Evolutionary conservation across 35 echinoderm and acorn worm genomes (phyloP).

Genomic region (Hemicentrotus pulcherrimus): DNA sequence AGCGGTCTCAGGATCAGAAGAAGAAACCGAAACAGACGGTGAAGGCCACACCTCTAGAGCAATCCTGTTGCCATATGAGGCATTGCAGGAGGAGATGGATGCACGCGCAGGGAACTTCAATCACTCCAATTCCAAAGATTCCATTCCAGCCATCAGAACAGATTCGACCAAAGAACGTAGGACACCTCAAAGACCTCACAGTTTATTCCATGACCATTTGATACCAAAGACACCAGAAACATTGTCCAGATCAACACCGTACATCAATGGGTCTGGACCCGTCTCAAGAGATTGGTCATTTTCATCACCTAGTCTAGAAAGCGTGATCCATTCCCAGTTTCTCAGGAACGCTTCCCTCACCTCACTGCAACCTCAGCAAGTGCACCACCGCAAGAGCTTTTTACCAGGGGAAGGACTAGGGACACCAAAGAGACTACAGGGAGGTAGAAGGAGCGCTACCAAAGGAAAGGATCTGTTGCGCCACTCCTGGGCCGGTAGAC

Average conservation of each 20-base stretch:
- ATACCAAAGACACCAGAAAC: neutral
- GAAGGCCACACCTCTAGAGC: neutral
- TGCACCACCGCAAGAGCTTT: neutral
- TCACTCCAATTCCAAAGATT: conserved; percentile 26
- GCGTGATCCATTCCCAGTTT: conserved; percentile 34
- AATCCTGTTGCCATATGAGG: conserved; percentile 21
- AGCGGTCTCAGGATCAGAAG: conserved; percentile 19
- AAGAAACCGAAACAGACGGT: neutral
- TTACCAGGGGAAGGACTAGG: neutral
- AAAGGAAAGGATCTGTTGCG: neutral
- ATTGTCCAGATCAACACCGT: neutral
- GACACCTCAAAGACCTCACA: neutral
- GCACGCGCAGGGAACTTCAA: conserved; percentile 31
- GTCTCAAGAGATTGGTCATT: neutral
- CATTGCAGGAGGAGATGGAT: conserved; percentile 20
- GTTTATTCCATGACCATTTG: neutral
- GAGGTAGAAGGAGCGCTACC: neutral
- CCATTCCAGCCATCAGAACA: neutral
- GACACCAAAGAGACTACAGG: conserved; percentile 6
- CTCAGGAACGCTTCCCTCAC: conserved; percentile 24
- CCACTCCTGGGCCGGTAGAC: conserved; percentile 39
- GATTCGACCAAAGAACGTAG: neutral
- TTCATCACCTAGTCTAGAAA: conserved; percentile 41
- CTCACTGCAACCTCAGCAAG: neutral
- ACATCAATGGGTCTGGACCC: neutral